Percentiles rank a stretch among this genome's conserved stretches.
These are phyloP conservation scores for Brachyptera putata DNA, from an alignment of 2,888 invertebrate genomes.

Conservation along the genomic window DNA sequence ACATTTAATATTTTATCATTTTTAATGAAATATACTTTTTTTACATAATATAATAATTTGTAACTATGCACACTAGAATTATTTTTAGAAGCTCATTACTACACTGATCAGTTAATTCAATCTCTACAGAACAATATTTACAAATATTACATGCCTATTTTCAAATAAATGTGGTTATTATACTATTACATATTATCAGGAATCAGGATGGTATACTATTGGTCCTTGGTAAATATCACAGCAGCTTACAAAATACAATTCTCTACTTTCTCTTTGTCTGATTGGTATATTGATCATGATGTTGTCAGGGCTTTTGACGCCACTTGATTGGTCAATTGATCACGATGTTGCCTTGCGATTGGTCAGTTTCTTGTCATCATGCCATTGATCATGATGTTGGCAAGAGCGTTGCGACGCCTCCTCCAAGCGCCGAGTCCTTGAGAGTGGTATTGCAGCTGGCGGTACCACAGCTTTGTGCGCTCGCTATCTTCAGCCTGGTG, in stretches of 20 bases:
- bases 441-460: constrained; percentile 83
- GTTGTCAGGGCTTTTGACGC: too few species aligned
- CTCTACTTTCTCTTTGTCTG: too few species aligned
- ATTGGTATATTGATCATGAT: too few species aligned
- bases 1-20: too few species aligned
- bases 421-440: constrained; percentile 92
- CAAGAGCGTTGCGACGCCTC: constrained; percentile 83
- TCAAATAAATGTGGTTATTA: not conserved
- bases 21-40: too few species aligned
- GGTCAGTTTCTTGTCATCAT: constrained; percentile 37
- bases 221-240: not conserved
- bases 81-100: too few species aligned
- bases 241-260: not conserved
- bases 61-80: too few species aligned
- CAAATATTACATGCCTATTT: not conserved
- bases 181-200: not conserved
- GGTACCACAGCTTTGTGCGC: constrained; percentile 85
- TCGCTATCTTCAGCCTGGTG: constrained; percentile 85
- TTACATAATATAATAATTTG: too few species aligned
- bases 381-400: constrained; percentile 96
- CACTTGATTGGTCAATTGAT: too few species aligned
- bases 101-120: too few species aligned
- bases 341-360: not conserved
- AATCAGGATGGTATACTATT: too few species aligned
- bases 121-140: too few species aligned